Evolutionary conservation across 2,888 invertebrate species (phyloP).

Genomic region (Phaonia tiefii): DNA sequence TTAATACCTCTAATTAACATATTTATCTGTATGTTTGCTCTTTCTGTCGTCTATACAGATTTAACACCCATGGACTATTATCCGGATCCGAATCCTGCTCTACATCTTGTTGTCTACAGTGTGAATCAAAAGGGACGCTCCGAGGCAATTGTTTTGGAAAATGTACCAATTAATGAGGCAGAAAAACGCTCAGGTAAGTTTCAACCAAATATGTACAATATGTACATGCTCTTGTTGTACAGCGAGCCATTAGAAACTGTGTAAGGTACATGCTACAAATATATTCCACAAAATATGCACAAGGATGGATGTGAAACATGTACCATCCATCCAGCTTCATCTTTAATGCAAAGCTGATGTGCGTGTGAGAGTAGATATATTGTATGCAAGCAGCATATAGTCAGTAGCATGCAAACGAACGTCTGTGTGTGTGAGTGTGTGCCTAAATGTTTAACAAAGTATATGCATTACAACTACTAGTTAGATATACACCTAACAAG

Average conservation of each 20-base stretch:
- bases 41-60: slow-evolving; percentile 71
- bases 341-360: slow-evolving; percentile 49
- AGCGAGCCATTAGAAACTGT: not conserved
- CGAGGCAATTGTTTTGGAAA: slow-evolving; percentile 90
- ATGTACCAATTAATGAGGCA: slow-evolving; percentile 92
- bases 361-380: too few relatives aligned
- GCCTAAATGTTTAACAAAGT: not conserved
- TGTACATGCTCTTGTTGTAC: too few relatives aligned
- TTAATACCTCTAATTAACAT: not conserved
- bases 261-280: not conserved
- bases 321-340: slow-evolving; percentile 32
- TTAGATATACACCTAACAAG: not conserved
- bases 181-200: slow-evolving; percentile 90
- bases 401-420: not conserved
- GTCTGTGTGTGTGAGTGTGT: not conserved
- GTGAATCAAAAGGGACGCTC: slow-evolving; percentile 92
- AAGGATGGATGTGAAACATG: too few relatives aligned
- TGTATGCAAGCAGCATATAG: too few relatives aligned
- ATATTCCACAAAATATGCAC: not conserved
- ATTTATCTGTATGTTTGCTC: not conserved
- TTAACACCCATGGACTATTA: slow-evolving; percentile 80
- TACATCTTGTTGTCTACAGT: slow-evolving; percentile 90
- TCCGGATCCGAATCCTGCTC: slow-evolving; percentile 82
- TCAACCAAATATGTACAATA: slow-evolving; percentile 19
- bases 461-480: not conserved